Conservation (phyloP, 2,113 vertebrate species). For the Corvus moneduloides region DNA sequence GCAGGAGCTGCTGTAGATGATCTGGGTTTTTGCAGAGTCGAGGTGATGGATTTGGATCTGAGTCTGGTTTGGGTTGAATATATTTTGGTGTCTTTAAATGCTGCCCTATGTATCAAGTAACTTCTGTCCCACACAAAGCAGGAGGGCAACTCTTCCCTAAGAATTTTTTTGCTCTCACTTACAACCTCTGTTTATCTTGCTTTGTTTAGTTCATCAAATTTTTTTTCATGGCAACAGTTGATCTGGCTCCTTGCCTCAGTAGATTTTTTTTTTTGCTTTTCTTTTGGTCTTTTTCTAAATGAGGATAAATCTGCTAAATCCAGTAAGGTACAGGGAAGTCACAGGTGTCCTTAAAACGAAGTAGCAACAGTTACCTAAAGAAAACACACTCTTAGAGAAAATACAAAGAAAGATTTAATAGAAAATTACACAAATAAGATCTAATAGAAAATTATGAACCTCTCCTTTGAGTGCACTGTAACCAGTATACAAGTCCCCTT, state of each 20-base stretch:
- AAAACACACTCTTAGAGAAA: neutral
- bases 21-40: neutral
- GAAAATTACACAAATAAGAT: neutral
- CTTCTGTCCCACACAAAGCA: accelerated
- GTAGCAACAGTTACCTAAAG: neutral
- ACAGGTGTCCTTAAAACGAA: neutral
- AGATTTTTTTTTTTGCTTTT: neutral
- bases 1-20: neutral
- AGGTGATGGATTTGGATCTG: neutral
- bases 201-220: neutral
- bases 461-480: neutral
- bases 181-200: neutral
- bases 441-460: neutral
- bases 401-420: neutral
- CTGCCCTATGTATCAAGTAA: neutral
- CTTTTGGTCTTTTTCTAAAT: neutral
- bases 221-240: neutral
- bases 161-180: neutral
- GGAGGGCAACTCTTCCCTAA: neutral
- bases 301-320: neutral
- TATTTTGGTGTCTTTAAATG: neutral
- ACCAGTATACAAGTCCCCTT: neutral
- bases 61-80: neutral
- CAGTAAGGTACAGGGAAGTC: neutral
- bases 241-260: neutral